A percentile compares a stretch with the other conserved stretches of the same genome.
phyloP scores from a whole-genome alignment of 2,888 invertebrate species.

The Chrysotoxum bicinctum region DNA sequence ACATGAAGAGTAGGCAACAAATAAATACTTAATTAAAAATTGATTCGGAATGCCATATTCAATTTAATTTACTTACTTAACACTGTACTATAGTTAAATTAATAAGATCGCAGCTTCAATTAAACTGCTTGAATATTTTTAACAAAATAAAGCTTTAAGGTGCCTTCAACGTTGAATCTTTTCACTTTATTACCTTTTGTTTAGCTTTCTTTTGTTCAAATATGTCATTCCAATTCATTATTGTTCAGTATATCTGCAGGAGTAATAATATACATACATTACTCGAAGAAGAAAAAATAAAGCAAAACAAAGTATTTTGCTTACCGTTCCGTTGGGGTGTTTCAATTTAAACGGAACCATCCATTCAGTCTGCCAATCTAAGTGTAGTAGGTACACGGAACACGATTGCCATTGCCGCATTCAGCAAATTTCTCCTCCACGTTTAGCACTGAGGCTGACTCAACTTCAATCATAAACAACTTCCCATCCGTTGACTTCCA shows the following conservation, averaged over 20 bases:
- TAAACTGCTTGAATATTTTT: no score
- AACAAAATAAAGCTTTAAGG: no score
- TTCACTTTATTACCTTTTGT: background rate
- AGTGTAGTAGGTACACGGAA: background rate
- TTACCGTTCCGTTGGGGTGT: background rate
- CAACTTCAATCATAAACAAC: constrained; percentile 60
- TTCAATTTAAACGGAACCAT: background rate
- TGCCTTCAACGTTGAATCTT: background rate
- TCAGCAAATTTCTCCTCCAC: background rate
- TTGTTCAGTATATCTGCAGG: background rate
- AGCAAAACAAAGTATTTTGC: background rate
- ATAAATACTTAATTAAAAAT: no score
- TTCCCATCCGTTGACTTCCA: constrained; percentile 42
- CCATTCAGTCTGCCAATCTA: background rate
- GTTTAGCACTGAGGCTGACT: constrained; percentile 25
- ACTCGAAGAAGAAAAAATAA: background rate
- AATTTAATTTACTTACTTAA: no score
- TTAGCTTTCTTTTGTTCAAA: background rate
- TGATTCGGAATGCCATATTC: no score
- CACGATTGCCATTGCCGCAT: constrained; percentile 6
- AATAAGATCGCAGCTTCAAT: no score
- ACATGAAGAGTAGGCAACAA: no score
- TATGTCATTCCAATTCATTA: background rate
- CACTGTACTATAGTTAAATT: no score
- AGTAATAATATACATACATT: background rate